A percentile compares a stretch with the other conserved stretches of the same genome.
phyloP scores from a whole-genome alignment of 2,797 vertebrate genomes.

The Acipenser transmontanus region DNA sequence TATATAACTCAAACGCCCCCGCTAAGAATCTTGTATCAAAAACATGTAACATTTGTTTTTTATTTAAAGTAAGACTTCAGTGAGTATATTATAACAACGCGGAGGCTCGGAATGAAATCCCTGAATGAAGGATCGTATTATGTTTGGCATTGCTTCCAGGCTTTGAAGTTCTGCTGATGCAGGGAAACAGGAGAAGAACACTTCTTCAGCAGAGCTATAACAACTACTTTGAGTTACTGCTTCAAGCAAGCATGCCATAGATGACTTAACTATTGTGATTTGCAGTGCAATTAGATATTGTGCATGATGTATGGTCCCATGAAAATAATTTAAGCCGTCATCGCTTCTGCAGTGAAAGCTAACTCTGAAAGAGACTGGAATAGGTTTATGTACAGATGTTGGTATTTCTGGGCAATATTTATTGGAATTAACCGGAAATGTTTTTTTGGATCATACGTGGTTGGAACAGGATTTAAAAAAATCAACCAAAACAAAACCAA shows the following conservation, averaged over 20 bases:
- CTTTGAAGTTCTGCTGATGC: conserved; percentile 24
- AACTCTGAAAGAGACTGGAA: not conserved
- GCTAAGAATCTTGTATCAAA: not conserved
- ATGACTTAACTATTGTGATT: conserved; percentile 25
- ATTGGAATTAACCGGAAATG: no score
- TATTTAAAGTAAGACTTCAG: not conserved
- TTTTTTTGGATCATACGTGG: no score
- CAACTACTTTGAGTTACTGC: conserved; percentile 25
- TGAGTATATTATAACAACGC: not conserved
- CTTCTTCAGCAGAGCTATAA: conserved; percentile 15
- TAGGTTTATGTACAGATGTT: not conserved
- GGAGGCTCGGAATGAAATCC: conserved; percentile 9
- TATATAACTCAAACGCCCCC: conserved; percentile 1
- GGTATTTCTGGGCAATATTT: no score
- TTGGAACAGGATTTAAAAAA: no score
- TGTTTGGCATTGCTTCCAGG: conserved; percentile 8
- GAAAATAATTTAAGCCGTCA: conserved; percentile 5
- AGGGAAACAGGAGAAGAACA: conserved; percentile 11
- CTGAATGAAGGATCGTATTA: conserved; percentile 2
- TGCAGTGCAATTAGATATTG: conserved; percentile 32
- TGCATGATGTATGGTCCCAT: conserved; percentile 12
- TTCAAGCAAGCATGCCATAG: conserved; percentile 25
- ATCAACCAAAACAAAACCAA: no score
- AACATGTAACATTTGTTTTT: not conserved
- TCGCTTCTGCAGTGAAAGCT: conserved; percentile 6